Base-by-base conservation (phyloP, 35 echinoderm and acorn worm species). In the Lytechinus variegatus region DNA sequence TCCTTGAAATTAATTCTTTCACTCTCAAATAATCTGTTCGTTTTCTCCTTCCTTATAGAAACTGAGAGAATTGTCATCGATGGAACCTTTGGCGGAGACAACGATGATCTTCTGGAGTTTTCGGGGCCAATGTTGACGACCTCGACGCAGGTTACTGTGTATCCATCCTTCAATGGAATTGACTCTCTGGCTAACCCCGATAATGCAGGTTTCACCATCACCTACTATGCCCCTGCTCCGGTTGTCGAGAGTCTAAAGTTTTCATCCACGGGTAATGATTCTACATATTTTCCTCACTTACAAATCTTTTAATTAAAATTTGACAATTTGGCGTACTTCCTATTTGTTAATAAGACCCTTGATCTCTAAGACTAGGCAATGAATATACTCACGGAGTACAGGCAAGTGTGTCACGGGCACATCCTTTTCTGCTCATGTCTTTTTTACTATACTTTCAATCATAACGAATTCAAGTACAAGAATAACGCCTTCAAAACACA, bases 111-210 rank as follows among this genome's bases (percentile, higher is more conserved):
- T 1, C 89, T 97, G 52, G 55, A 54, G 28, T 97, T 97, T 92
- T 89, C 24, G 10, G 19, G 71, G 29, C 96, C 95, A 19, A 89
- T 95, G 56, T 51, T 94, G 14, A 21, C 54, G 61, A 55, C 54
- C 1, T 96, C 97, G n/a, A 87, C 91, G 10, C 95, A 92, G 52
- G 95, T 95, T 12, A 71, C 55, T 8, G 61, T 95, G 8, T 94
- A 55, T 89, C 95, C 93, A 3, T 96, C 94, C 12, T 54, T 97
- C 1, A 92, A 96, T 11, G 97, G 97, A 29, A 95, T 96, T 33
- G 95, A 96, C n/a, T 72, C 87, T 14, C 44, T 97, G 52, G 61
- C 58, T 14, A 54, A 93, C 21, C 60, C 95, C 44, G 66, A 95
- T 88, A 91, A 44, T 87, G 95, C 91, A 1, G 97, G 97, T 28